Percentiles rank a stretch among this genome's conserved stretches.
Conservation (phyloP, 2,113 vertebrate species). For the Cyphomyrus plagiostoma region DNA sequence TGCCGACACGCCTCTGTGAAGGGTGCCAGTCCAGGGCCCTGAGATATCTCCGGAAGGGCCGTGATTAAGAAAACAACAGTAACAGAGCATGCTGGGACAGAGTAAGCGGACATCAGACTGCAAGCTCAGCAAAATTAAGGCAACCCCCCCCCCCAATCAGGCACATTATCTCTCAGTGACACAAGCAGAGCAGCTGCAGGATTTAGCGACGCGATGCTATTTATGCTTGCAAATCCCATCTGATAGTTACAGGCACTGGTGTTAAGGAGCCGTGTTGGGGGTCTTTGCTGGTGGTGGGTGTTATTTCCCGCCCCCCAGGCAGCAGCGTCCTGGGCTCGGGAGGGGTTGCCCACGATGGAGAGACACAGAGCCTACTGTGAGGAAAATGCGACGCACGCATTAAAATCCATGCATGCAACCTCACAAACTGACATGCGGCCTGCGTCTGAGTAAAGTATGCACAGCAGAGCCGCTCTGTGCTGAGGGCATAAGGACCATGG, state of each 20-base stretch:
- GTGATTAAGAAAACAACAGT: background rate
- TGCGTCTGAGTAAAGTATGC: background rate
- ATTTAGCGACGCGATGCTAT: constrained; percentile 31
- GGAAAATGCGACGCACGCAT: background rate
- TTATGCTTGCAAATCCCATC: constrained; percentile 44
- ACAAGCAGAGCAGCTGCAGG: constrained; percentile 25
- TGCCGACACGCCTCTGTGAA: background rate
- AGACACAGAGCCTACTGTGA: background rate
- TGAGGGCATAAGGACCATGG: background rate
- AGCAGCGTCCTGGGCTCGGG: background rate
- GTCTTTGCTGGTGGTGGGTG: constrained; percentile 30
- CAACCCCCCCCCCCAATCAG: background rate
- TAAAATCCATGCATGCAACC: background rate
- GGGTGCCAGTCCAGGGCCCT: background rate
- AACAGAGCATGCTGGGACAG: background rate
- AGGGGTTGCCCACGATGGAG: background rate
- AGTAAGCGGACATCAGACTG: background rate
- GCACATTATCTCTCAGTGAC: background rate
- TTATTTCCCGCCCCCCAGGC: constrained; percentile 19
- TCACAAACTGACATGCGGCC: background rate
- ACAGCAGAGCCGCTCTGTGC: background rate
- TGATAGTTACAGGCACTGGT: constrained; percentile 28
- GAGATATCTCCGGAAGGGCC: background rate
- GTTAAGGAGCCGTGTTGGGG: constrained; percentile 24
- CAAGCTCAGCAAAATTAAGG: constrained; percentile 11